Percentiles rank a stretch among this genome's conserved stretches.
Evolutionary conservation across 2,797 vertebrate species (phyloP).

Genomic region (Coendou prehensilis): DNA sequence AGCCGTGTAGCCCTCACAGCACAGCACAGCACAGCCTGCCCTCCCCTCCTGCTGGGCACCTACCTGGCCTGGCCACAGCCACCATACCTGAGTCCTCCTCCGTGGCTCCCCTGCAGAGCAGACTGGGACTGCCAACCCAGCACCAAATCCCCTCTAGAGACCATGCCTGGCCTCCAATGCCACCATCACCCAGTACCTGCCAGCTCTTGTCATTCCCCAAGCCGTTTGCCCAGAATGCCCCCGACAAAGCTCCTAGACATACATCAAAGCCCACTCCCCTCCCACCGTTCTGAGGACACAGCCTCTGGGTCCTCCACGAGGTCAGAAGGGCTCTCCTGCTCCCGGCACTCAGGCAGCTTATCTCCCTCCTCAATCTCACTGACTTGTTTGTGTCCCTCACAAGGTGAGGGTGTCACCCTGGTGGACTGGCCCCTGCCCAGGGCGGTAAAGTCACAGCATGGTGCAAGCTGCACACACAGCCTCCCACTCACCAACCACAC

Average conservation of each 20-base stretch:
- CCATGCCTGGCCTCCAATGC: not conserved
- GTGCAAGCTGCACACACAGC: not conserved
- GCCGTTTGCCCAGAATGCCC: not conserved
- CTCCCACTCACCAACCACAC: not conserved
- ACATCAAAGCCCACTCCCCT: not conserved
- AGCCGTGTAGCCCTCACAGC: not conserved
- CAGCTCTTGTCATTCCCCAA: not conserved
- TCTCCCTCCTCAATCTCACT: not conserved
- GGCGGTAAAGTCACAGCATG: not conserved
- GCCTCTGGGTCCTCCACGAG: fast-evolving
- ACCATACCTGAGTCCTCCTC: not conserved
- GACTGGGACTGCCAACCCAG: not conserved
- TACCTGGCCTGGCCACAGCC: no score
- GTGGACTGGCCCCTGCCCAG: not conserved
- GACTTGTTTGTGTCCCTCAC: not conserved
- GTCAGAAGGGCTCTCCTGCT: not conserved
- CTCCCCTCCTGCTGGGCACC: not conserved
- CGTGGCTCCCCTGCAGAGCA: not conserved
- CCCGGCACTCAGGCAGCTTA: not conserved
- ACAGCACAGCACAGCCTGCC: not conserved
- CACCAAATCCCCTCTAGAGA: not conserved
- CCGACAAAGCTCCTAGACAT: fast-evolving
- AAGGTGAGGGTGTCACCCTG: not conserved
- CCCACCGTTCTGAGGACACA: not conserved
- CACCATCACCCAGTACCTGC: no score